A percentile compares a stretch with the other conserved stretches of the same genome.
These are phyloP conservation scores for Nannoperca obscura DNA, from an alignment of 2,797 vertebrate species.

Conservation along the genomic window DNA sequence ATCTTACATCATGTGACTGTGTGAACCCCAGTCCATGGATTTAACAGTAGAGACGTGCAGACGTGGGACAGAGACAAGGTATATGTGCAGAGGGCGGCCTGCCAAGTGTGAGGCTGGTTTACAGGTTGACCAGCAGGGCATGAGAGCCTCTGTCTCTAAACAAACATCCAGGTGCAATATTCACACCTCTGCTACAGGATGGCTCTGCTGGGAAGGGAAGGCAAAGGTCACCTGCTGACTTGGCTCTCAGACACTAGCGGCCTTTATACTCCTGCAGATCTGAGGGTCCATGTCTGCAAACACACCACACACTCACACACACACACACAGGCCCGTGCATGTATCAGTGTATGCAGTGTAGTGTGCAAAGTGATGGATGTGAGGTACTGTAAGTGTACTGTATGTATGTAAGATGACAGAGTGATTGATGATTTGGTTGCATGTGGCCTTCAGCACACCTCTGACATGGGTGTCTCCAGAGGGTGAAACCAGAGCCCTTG, in stretches of 20 bases:
- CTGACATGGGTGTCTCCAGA: slow-evolving; percentile 14
- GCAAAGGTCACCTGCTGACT: slow-evolving; percentile 74
- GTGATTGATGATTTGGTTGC: slow-evolving; percentile 48
- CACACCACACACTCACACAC: slow-evolving; percentile 24
- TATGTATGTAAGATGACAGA: slow-evolving; percentile 34
- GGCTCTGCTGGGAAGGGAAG: slow-evolving; percentile 72
- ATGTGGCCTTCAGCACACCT: slow-evolving; percentile 19
- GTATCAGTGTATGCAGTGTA: slow-evolving; percentile 12
- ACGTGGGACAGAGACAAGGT: slow-evolving; percentile 46
- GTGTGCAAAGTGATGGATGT: slow-evolving; percentile 13
- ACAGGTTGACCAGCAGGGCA: slow-evolving; percentile 75
- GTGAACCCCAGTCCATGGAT: too few relatives aligned
- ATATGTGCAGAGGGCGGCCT: slow-evolving; percentile 38
- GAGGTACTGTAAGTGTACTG: slow-evolving; percentile 22
- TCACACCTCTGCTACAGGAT: slow-evolving; percentile 77
- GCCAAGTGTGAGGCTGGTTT: slow-evolving; percentile 69
- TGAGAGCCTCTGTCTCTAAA: slow-evolving; percentile 75
- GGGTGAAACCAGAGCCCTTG: slow-evolving; percentile 34
- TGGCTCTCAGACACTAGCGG: slow-evolving; percentile 69
- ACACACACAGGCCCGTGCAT: slow-evolving; percentile 58
- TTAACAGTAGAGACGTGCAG: slow-evolving; percentile 55
- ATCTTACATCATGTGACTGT: too few relatives aligned
- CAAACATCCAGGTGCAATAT: slow-evolving; percentile 85
- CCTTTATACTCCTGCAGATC: slow-evolving; percentile 73
- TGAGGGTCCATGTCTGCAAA: slow-evolving; percentile 54